Base-by-base conservation (phyloP, 2,797 vertebrate genomes). In the Geotria australis region DNA sequence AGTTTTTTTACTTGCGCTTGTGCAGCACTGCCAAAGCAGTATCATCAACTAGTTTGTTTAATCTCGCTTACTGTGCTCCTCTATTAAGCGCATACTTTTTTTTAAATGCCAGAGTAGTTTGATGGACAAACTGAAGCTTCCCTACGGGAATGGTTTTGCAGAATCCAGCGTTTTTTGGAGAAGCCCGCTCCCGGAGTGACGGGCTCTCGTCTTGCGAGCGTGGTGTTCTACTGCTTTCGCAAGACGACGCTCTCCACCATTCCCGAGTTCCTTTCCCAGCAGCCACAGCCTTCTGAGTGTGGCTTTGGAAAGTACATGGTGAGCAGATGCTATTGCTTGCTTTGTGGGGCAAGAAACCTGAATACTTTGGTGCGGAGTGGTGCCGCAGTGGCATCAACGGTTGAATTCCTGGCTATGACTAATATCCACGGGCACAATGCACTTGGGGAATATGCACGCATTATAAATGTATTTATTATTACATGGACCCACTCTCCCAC, bases 221-320 rank as follows among this genome's bases (percentile, higher is more conserved):
- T 81, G 10, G 77, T 81, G 49, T 81, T 81, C 61, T 79, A 81
- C 70, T 79, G 78, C 63, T 62, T 81, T 46, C 72, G 61, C 47
- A 71, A 59, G 57, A 64, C 68, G 47, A 74, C 73, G 0, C 66
- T 79, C 56, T 58, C 68, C 10, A 61, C 59, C 65, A 65, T 79
- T 56, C 70, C 70, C 1, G 64, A 73, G 48, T 77, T 76, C 65
- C 68, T 79, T 49, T 57, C 46, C 51, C 62, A 65, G 57, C 69
- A 68, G 63, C 65, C 65, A 5, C 60, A 62, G 12, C 70, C 66
- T 24, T 56, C 65, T 1, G 59, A 74, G 62, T 65, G 71, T 60
- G 69, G 63, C 2, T 72, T 81, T 5, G 78, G 79, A 58, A 65
- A 58, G 13, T 77, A 78, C 61, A 78, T 78, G 79, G 79, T 81